Conservation (phyloP, 2,113 vertebrate species). For the Laticauda colubrina region DNA sequence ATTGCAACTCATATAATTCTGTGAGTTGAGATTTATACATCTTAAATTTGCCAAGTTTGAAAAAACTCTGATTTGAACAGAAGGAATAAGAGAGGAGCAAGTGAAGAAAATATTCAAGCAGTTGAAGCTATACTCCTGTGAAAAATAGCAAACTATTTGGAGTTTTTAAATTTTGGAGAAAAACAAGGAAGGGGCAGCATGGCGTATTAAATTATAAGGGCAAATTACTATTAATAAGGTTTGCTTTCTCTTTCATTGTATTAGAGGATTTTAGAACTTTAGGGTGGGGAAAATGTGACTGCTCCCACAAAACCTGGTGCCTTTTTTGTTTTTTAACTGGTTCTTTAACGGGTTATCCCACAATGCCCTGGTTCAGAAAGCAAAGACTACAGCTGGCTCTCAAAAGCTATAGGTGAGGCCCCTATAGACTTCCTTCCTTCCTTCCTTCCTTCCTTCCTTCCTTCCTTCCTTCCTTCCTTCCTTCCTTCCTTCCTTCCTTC, state of each 20-base stretch:
- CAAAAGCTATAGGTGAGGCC: background rate
- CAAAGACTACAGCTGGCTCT: background rate
- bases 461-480: background rate
- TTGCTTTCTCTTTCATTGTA: background rate
- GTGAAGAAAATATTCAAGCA: background rate
- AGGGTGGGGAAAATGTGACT: background rate
- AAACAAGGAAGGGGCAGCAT: background rate
- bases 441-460: background rate
- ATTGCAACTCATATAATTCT: background rate
- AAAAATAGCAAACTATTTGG: background rate
- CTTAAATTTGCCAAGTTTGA: background rate
- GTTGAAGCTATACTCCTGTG: background rate
- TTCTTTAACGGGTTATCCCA: background rate
- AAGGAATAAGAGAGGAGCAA: background rate
- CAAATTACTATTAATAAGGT: background rate
- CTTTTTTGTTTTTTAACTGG: background rate
- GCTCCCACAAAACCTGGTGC: background rate
- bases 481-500: background rate
- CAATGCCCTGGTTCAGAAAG: background rate
- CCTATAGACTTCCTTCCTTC: background rate
- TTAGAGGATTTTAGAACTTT: background rate
- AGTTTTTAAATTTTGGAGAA: background rate
- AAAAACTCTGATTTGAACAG: background rate
- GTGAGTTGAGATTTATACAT: background rate
- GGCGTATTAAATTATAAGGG: background rate